Percentiles rank a stretch among this genome's conserved stretches.
phyloP scores from a whole-genome alignment of 2,888 invertebrate species.

The Apotomis capreana region DNA sequence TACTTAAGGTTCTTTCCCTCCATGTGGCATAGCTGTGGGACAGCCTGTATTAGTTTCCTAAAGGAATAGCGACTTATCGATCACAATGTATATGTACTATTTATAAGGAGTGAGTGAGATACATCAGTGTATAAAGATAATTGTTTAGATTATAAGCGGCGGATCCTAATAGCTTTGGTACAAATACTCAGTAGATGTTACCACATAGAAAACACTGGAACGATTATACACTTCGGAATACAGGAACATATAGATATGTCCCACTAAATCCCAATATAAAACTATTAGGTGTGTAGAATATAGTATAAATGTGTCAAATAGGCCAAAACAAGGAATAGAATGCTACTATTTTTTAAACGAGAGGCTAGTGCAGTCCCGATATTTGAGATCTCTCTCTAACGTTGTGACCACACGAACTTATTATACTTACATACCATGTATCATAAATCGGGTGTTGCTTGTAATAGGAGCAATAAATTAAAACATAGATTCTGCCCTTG shows the following conservation, averaged over 20 bases:
- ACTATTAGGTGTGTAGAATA: constrained; percentile 11
- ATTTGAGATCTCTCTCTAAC: constrained; percentile 13
- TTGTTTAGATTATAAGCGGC: constrained; percentile 55
- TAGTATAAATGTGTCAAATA: constrained; percentile 22
- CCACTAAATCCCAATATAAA: constrained; percentile 1
- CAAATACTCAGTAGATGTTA: constrained; percentile 80
- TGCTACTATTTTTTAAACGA: constrained; percentile 9
- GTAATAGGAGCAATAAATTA: no score
- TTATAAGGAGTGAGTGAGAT: constrained; percentile 72
- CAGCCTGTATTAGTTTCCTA: neutral
- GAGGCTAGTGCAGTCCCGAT: constrained; percentile 20
- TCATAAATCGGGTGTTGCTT: neutral
- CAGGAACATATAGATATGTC: constrained; percentile 1
- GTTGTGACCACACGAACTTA: neutral
- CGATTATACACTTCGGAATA: constrained; percentile 29
- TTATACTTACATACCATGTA: neutral
- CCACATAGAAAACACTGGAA: constrained; percentile 55
- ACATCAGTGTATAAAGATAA: constrained; percentile 59
- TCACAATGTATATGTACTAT: constrained; percentile 44
- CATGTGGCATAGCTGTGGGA: no score
- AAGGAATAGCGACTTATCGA: constrained; percentile 24
- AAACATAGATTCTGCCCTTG: no score
- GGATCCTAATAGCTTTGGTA: constrained; percentile 71
- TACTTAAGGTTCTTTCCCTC: no score
- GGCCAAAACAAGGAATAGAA: constrained; percentile 15